Conservation (phyloP, 2,797 vertebrate genomes). For the Cottoperca gobio region DNA sequence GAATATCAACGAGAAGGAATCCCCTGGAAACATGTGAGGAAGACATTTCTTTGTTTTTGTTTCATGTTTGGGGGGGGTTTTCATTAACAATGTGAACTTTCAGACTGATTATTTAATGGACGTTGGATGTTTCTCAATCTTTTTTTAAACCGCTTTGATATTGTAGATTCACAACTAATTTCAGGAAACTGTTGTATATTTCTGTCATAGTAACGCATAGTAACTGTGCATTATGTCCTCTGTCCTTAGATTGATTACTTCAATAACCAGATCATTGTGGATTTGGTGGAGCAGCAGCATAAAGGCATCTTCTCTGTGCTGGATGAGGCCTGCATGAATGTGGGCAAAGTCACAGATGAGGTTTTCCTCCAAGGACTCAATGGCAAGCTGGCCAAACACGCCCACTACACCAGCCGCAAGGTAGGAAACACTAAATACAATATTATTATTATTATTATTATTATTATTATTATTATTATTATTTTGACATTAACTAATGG, state of each 20-base stretch:
- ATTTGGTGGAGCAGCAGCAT: slow-evolving; percentile 98
- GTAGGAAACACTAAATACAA: slow-evolving; percentile 72
- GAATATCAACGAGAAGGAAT: slow-evolving; percentile 98
- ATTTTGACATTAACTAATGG: not conserved
- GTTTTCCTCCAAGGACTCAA: slow-evolving; percentile 97
- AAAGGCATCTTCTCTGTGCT: slow-evolving; percentile 96
- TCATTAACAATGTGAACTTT: not conserved
- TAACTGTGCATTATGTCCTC: not conserved
- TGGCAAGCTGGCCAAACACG: slow-evolving; percentile 92
- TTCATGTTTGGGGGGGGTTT: not conserved
- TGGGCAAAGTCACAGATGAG: slow-evolving; percentile 96
- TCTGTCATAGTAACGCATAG: not conserved
- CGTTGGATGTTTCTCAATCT: not conserved
- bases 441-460: too few species aligned
- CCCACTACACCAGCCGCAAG: slow-evolving; percentile 98
- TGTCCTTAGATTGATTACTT: slow-evolving; percentile 94
- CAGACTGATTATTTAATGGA: not conserved
- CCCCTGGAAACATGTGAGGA: slow-evolving; percentile 97
- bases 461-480: too few species aligned
- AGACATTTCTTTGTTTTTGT: not conserved
- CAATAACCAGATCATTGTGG: slow-evolving; percentile 98
- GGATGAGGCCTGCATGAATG: slow-evolving; percentile 98
- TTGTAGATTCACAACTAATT: not conserved
- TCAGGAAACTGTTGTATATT: not conserved
- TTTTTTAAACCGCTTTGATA: not conserved